Evolutionary conservation across 2,113 vertebrate genomes (phyloP), one percentile per base, ranked within the genome.

Genomic region (Poeciliopsis turrubarensis): DNA sequence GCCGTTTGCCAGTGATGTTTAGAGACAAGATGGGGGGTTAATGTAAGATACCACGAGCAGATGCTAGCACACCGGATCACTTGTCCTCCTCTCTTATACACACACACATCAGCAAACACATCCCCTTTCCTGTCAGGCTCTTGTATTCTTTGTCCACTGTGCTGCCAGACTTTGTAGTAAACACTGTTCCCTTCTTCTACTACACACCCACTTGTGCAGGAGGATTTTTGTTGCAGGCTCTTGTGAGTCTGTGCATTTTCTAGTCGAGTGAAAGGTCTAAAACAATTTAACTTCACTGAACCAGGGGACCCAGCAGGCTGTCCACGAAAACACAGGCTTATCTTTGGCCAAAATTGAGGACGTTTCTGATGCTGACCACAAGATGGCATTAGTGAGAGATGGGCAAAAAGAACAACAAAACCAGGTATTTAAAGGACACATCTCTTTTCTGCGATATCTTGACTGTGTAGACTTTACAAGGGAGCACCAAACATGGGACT

Each of bases 61-160:
- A 37, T 34, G 62, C 69, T 79, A 80, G 79, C 81, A 80, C 44
- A 71, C 9, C 6, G 7, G 22, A 31, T 30, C 14, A 66, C 27
- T n/a, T 27, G 15, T 65, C 31, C 30, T 32, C 14, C 44, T 10
- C 60, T 60, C 4, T 22, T 47, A 1, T 4, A 51, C 39, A 41
- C 41, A 37, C 29, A 71, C 26, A 70, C 8, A 65, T 2, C 77
- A 27, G 61, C 32, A 63, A 65, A 31, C 72, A 1, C 57, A 32
- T 61, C 65, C 64, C 64, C 60, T 69, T 79, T 29, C 62, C 62
- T 54, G 74, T 62, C 67, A 79, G 41, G 26, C 32, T 29, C 70
- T 82, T 78, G 73, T 78, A 44, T 73, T 75, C 15, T 29, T 60
- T 19, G 14, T 57, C 51, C 51, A 47, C 44, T 47, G 44, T 47